These are phyloP conservation scores for Chymomyza fuscimana DNA, from an alignment of 2,888 invertebrate species.

Conservation along the genomic window DNA sequence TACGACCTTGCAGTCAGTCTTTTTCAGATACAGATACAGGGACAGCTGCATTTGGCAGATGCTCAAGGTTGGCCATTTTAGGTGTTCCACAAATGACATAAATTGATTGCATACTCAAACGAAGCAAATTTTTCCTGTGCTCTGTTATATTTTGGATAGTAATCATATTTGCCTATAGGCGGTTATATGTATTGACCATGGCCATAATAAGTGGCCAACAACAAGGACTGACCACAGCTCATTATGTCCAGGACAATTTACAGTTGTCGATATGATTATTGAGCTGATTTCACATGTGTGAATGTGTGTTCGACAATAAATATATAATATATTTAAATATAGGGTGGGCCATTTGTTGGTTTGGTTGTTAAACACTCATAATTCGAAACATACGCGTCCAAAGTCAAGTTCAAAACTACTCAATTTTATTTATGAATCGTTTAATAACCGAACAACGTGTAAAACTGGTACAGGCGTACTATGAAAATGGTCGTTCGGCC, in stretches of 20 bases:
- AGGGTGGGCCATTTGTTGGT: too few relatives aligned
- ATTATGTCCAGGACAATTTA: slow-evolving; percentile 27
- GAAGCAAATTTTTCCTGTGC: not conserved
- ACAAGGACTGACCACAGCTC: not conserved
- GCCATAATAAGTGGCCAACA: slow-evolving; percentile 28
- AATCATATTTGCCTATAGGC: slow-evolving; percentile 69
- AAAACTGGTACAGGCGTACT: too few relatives aligned
- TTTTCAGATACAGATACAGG: too few relatives aligned
- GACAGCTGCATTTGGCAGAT: slow-evolving; percentile 27
- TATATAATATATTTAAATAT: slow-evolving; percentile 36
- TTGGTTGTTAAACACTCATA: too few relatives aligned
- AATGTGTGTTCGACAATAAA: slow-evolving; percentile 21
- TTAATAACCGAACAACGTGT: too few relatives aligned
- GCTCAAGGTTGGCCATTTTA: not conserved
- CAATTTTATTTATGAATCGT: too few relatives aligned
- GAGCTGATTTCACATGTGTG: slow-evolving; percentile 1
- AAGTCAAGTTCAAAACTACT: too few relatives aligned
- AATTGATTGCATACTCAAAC: not conserved
- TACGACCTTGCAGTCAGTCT: slow-evolving; percentile 25
- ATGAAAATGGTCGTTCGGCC: too few relatives aligned
- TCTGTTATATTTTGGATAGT: slow-evolving; percentile 38
- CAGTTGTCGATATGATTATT: slow-evolving; percentile 43
- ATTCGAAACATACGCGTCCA: too few relatives aligned
- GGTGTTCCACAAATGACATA: slow-evolving; percentile 23
- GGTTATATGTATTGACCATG: slow-evolving; percentile 55